Conservation (phyloP, 1,140 invertebrate species). For the Diploscapter pachys region DNA sequence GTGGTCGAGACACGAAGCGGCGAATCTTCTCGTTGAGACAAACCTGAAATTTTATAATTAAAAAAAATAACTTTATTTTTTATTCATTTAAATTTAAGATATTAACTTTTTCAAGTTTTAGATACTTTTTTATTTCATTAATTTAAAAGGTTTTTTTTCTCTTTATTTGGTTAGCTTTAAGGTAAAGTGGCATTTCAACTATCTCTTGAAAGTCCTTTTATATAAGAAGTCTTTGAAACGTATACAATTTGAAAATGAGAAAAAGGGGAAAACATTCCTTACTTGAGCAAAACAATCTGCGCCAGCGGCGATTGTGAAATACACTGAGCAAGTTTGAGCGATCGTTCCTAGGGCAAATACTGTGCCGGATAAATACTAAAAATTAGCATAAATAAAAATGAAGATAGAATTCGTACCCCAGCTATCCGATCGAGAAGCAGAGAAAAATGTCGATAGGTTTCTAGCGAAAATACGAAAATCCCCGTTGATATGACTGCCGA, state of each 20-base stretch:
- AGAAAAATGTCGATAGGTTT: conserved; percentile 52
- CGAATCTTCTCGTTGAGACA: conserved; percentile 41
- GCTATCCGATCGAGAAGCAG: conserved; percentile 44
- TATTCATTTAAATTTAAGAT: not conserved
- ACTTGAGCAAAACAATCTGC: conserved; percentile 58
- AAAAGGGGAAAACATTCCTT: not conserved
- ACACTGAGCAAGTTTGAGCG: conserved; percentile 58
- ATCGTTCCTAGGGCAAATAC: conserved; percentile 56
- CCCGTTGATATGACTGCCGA: conserved; percentile 52
- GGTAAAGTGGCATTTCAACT: not conserved
- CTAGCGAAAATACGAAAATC: conserved; percentile 53
- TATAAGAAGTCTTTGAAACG: conserved; percentile 1
- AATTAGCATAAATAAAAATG: not conserved
- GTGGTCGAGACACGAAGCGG: conserved; percentile 27
- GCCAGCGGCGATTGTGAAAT: conserved; percentile 54
- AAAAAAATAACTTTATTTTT: not conserved
- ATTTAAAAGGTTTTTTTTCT: not conserved
- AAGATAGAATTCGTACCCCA: conserved; percentile 13
- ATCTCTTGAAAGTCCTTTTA: not conserved
- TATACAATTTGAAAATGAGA: conserved; percentile 20
- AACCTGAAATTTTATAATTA: conserved; percentile 38
- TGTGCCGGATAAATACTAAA: conserved; percentile 42
- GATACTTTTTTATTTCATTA: not conserved
- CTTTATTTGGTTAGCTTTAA: no score
- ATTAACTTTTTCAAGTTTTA: not conserved